phyloP scores from a whole-genome alignment of 2,797 vertebrate genomes.

The Podarcis siculus region DNA sequence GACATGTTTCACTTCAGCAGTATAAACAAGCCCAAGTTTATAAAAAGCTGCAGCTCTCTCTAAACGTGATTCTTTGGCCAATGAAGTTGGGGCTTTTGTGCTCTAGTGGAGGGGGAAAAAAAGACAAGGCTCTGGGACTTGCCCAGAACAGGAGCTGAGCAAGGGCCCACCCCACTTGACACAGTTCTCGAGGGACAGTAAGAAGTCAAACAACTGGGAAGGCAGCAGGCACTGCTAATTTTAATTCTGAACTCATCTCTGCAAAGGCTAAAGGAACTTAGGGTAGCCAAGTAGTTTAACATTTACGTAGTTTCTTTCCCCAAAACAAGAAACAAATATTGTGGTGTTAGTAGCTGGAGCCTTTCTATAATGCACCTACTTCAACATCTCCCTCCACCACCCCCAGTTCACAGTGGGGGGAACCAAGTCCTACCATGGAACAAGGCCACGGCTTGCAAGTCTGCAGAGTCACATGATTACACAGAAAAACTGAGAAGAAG shows the following conservation, averaged over 20 bases:
- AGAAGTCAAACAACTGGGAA: background rate
- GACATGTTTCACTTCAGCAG: background rate
- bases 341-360: background rate
- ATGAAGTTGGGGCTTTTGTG: slow-evolving; percentile 18
- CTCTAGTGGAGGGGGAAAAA: background rate
- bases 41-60: background rate
- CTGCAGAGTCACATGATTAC: background rate
- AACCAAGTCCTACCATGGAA: background rate
- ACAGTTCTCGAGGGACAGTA: background rate
- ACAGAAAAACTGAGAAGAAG: background rate
- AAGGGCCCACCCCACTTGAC: accelerated
- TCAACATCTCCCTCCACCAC: background rate
- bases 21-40: background rate
- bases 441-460: background rate
- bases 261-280: accelerated
- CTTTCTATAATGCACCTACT: no score
- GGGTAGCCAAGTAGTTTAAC: background rate
- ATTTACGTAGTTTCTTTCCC: accelerated
- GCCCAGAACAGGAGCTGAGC: background rate
- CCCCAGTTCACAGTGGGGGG: background rate
- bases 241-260: background rate
- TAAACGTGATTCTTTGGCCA: background rate
- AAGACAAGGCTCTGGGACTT: slow-evolving; percentile 13
- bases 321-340: background rate
- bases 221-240: background rate